phyloP scores from a whole-genome alignment of 2,888 invertebrate genomes.

The Catocala nupta region DNA sequence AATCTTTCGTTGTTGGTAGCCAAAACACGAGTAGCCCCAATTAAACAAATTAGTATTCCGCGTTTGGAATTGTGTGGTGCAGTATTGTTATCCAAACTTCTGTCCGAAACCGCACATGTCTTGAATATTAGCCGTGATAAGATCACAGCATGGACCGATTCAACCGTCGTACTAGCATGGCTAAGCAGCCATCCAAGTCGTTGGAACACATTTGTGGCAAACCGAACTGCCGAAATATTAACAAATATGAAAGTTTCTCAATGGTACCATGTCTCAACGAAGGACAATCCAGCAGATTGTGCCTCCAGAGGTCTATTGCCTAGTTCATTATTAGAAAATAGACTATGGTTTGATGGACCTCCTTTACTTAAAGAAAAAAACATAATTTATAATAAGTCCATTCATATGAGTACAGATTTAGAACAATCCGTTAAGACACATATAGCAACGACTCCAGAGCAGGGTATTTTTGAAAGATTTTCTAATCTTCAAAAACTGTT shows the following conservation, averaged over 20 bases:
- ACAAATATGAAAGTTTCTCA: neutral
- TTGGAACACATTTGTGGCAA: constrained; percentile 8
- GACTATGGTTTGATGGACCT: constrained; percentile 25
- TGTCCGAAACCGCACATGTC: neutral
- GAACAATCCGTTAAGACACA: constrained; percentile 2
- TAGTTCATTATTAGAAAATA: constrained; percentile 4
- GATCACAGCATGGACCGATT: neutral
- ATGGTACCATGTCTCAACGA: neutral
- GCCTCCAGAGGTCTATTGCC: constrained; percentile 28
- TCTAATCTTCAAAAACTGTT: neutral
- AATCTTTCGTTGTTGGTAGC: no score
- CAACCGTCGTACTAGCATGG: neutral
- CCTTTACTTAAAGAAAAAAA: constrained; percentile 2
- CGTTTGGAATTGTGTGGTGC: constrained; percentile 16
- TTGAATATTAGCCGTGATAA: neutral
- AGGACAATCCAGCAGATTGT: constrained; percentile 1
- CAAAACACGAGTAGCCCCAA: constrained; percentile 11
- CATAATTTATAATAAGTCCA: constrained; percentile 10
- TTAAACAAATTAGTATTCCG: constrained; percentile 12
- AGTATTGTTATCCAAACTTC: constrained; percentile 2
- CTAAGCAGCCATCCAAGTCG: constrained; percentile 1
- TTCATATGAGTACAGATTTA: constrained; percentile 8
- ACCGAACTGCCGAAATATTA: neutral
- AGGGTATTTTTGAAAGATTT: neutral
- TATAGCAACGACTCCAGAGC: neutral